Conservation (phyloP, 2,888 invertebrate species). For the Eupeodes latifasciatus region DNA sequence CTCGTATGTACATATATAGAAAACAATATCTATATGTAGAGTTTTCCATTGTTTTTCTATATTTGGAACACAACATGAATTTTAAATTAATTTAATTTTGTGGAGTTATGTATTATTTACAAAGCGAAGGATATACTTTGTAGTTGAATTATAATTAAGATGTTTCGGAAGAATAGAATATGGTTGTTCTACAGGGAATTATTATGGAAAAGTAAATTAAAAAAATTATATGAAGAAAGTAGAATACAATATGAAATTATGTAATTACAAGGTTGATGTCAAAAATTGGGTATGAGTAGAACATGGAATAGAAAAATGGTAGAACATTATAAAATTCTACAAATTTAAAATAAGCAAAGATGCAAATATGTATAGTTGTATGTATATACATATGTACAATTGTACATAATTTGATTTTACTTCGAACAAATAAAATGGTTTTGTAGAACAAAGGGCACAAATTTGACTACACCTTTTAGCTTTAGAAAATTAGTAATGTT, state of each 20-base stretch:
- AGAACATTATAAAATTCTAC: too few species aligned
- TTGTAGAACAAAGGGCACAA: too few species aligned
- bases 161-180: constrained; percentile 4
- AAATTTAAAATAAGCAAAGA: too few species aligned
- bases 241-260: neutral
- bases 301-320: neutral
- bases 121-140: constrained; percentile 8
- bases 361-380: too few species aligned
- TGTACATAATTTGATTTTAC: too few species aligned
- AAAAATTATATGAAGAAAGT: neutral
- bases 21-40: neutral
- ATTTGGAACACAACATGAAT: constrained; percentile 50
- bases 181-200: neutral
- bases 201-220: neutral
- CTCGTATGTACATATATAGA: neutral
- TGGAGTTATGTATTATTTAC: neutral
- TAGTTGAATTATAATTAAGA: constrained; percentile 31
- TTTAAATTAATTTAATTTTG: constrained; percentile 25
- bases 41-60: constrained; percentile 55
- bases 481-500: too few species aligned
- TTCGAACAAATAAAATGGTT: too few species aligned
- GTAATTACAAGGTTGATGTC: constrained; percentile 2
- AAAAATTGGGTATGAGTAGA: neutral
- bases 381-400: too few species aligned
- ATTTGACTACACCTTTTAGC: too few species aligned